Base-by-base conservation (phyloP, 2,888 invertebrate species). In the Saturnia japonica region DNA sequence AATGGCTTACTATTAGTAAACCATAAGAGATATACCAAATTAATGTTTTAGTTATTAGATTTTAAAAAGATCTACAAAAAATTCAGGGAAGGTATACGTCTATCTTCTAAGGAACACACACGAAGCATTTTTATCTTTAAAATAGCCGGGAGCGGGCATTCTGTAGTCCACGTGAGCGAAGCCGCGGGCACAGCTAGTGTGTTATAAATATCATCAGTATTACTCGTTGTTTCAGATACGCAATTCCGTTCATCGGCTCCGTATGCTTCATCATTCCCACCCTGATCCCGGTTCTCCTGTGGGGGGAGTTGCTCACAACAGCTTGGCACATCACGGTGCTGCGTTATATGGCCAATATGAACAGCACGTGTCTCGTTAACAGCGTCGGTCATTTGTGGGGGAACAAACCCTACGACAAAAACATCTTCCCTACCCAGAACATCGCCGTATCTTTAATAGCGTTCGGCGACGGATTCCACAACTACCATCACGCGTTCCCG, bases 361-460 rank as follows among this genome's bases (percentile, higher is more conserved):
- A 96, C 84, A 90, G 91, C 7, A 78, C 82, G 1, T 96, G 95
- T 95, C 84, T 95, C n/a, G 95, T 96, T 19, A 96, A 96, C 90
- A 95, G 95, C 78, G 94, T 94, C 3, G 96, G 96, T 25, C 96
- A 96, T 82, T 72, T 90, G 43, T 92, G 89, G 89, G 93, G 92
- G 22, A 84, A 83, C 73, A 88, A 85, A 69, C 91, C 93, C 2
- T 93, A 92, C 72, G 91, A 96, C 73, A 82, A 78, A 74, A 75
- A 62, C 25, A 83, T 84, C 11, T 66, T 72, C 22, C 78, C 84
- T 0, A 72, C 70, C 0, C 80, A 85, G 68, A 81, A 77, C 45
- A 57, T 78, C 0, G 0, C 75, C 0, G 81, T 84, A 0, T 80
- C 84, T 0, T 69, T 84, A 4, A n/a, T 78, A 0, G 70, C 81